Evolutionary conservation across 2,113 vertebrate species (phyloP).

Genomic region (Rhabdomys dilectus): DNA sequence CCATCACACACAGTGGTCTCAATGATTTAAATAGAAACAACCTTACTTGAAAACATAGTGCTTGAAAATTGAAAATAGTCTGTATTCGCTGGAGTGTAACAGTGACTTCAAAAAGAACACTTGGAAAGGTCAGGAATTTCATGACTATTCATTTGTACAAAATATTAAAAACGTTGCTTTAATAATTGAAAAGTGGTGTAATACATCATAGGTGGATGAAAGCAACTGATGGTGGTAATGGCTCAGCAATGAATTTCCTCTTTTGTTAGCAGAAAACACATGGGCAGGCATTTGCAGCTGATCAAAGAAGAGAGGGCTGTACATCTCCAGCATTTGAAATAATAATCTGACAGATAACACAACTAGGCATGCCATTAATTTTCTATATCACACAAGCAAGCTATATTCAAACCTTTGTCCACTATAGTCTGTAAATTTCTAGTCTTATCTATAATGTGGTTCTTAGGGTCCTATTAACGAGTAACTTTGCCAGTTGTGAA

Average conservation of each 20-base stretch:
- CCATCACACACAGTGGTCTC: neutral
- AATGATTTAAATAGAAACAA: neutral
- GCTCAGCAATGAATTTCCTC: neutral
- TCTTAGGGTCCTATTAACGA: neutral
- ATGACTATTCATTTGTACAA: neutral
- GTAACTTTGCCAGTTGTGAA: neutral
- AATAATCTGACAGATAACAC: neutral
- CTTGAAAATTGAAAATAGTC: neutral
- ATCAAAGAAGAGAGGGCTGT: neutral
- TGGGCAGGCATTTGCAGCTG: neutral
- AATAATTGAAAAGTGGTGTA: constrained; percentile 3
- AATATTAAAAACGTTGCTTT: constrained; percentile 11
- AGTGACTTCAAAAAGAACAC: constrained; percentile 12
- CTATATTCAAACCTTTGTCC: neutral
- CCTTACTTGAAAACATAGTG: neutral
- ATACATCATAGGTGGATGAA: neutral
- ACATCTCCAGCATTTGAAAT: neutral
- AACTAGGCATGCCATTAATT: neutral
- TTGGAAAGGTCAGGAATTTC: neutral
- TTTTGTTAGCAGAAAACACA: neutral
- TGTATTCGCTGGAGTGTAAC: neutral
- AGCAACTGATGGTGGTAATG: neutral
- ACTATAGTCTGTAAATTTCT: neutral
- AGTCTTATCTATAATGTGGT: neutral
- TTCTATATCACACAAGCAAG: neutral